These are phyloP conservation scores for Neomonachus schauinslandi DNA, from an alignment of 2,113 vertebrate species.

Conservation along the genomic window DNA sequence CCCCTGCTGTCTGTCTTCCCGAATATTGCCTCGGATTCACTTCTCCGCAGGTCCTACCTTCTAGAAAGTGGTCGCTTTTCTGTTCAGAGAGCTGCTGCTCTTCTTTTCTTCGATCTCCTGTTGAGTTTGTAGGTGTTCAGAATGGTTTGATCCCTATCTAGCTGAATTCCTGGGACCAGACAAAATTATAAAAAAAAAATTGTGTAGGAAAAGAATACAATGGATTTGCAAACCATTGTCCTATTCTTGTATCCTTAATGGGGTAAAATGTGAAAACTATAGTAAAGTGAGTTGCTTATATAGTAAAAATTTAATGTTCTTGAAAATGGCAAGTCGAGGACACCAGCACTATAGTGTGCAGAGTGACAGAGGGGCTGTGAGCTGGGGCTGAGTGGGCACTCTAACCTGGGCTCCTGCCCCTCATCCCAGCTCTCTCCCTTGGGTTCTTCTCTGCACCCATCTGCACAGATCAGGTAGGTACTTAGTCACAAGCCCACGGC, in stretches of 20 bases:
- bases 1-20: too few relatives aligned
- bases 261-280: not conserved
- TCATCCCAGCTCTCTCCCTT: not conserved
- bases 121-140: too few relatives aligned
- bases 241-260: not conserved
- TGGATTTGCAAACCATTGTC: not conserved
- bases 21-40: too few relatives aligned
- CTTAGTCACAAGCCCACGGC: not conserved
- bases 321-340: not conserved
- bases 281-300: not conserved
- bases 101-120: too few relatives aligned
- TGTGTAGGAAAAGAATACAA: not conserved
- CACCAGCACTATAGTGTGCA: accelerated
- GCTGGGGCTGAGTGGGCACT: not conserved
- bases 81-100: too few relatives aligned
- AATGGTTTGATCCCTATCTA: too few relatives aligned
- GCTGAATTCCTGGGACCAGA: too few relatives aligned
- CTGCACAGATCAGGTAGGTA: not conserved
- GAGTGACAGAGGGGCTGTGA: not conserved
- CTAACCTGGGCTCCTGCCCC: too few relatives aligned
- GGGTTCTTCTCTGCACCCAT: not conserved
- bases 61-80: too few relatives aligned
- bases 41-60: too few relatives aligned
- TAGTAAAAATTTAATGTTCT: not conserved
- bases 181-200: not conserved